Conservation (phyloP, 2,888 invertebrate species). For the Idaea dimidiata region DNA sequence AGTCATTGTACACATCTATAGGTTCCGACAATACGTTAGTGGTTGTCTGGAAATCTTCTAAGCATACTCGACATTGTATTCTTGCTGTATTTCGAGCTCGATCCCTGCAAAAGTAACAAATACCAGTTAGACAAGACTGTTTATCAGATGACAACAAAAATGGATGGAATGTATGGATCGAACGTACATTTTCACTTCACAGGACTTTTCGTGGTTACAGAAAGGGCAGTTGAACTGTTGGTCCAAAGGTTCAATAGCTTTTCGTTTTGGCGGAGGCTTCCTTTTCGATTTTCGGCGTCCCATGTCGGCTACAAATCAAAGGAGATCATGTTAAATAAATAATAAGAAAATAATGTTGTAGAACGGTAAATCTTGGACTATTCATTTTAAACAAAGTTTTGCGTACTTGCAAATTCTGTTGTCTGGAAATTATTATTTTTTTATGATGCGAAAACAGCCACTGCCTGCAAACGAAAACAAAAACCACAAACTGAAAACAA, state of each 20-base stretch:
- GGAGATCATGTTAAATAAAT: no score
- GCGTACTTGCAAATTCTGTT: neutral
- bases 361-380: no score
- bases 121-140: neutral
- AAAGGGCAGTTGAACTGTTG: conserved; percentile 99
- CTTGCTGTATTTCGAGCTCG: conserved; percentile 95
- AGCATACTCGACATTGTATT: conserved; percentile 96
- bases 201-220: conserved; percentile 99
- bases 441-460: neutral
- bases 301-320: conserved; percentile 79
- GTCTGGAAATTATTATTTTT: neutral
- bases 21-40: conserved; percentile 98
- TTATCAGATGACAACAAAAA: neutral
- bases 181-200: conserved; percentile 98
- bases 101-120: conserved; percentile 85
- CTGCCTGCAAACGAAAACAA: neutral
- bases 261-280: conserved; percentile 97
- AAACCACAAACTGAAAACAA: no score
- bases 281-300: conserved; percentile 97
- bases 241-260: conserved; percentile 95
- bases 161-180: neutral
- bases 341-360: no score
- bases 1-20: conserved; percentile 99
- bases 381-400: no score
- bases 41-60: conserved; percentile 97